phyloP scores from a whole-genome alignment of 2,797 vertebrate genomes.

The Pampus argenteus region DNA sequence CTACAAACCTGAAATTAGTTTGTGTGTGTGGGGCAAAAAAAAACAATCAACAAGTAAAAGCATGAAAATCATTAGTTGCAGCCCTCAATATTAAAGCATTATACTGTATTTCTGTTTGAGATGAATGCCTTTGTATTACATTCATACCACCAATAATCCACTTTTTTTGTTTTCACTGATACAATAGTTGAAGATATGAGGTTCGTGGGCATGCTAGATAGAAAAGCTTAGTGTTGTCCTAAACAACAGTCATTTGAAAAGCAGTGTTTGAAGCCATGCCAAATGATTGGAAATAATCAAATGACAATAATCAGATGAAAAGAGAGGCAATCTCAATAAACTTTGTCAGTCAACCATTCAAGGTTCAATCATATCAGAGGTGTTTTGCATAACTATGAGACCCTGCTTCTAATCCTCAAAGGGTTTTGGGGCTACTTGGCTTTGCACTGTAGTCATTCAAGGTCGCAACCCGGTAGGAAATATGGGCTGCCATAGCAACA shows the following conservation, averaged over 20 bases:
- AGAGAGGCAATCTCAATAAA: constrained; percentile 85
- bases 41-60: constrained; percentile 3
- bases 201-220: constrained; percentile 40
- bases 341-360: constrained; percentile 84
- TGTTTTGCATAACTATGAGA: constrained; percentile 95
- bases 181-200: constrained; percentile 44
- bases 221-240: constrained; percentile 54
- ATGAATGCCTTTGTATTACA: constrained; percentile 4
- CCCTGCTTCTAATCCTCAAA: constrained; percentile 96
- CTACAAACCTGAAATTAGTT: not conserved
- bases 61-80: not conserved
- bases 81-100: not conserved
- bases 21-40: no score
- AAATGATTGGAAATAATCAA: constrained; percentile 82
- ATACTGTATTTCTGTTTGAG: constrained; percentile 17
- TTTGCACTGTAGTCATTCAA: constrained; percentile 98
- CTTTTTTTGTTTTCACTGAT: constrained; percentile 31
- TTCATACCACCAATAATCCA: constrained; percentile 31
- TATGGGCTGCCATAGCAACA: constrained; percentile 98
- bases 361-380: constrained; percentile 87
- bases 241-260: constrained; percentile 69
- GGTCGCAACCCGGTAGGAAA: constrained; percentile 99
- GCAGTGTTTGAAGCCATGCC: constrained; percentile 71
- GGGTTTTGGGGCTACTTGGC: constrained; percentile 91
- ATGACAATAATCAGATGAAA: constrained; percentile 82